Base-by-base conservation (phyloP, 2,797 vertebrate species). In the Chromobotia macracanthus region DNA sequence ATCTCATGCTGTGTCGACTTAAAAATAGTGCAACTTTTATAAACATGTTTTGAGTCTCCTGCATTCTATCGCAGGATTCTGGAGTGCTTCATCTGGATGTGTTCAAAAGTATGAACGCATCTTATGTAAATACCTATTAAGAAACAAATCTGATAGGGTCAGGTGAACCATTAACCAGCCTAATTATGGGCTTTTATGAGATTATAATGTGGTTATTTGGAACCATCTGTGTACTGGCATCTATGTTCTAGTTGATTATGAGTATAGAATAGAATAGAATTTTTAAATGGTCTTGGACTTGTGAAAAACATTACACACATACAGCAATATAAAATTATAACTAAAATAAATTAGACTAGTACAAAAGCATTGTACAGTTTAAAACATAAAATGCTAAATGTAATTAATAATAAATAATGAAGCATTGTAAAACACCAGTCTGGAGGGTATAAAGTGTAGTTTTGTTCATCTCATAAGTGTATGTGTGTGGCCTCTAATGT, bases 401-500 rank as follows among this genome's bases (percentile, higher is more conserved):
- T 12, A 56, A 51, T 18, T 51, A n/a, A 28, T 28, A n/a, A 55
- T 55, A 19, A 9, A 13, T 56, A 12, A n/a, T n/a, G n/a, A n/a
- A n/a, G n/a, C n/a, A n/a, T n/a, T n/a, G n/a, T n/a, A n/a, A n/a
- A n/a, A n/a, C n/a, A n/a, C n/a, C n/a, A n/a, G n/a, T n/a, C n/a
- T n/a, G n/a, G n/a, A n/a, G n/a, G n/a, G n/a, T n/a, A n/a, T n/a
- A n/a, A n/a, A n/a, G n/a, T 53, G 21, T 21, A 56, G 10, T 13
- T 23, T 56, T 56, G 9, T 21, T 10, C n/a, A 56, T 56, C 10
- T 19, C 53, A 1, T 56, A n/a, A 21, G n/a, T 35, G 46, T 72
- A 56, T 65, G 53, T 75, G 80, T 81, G 74, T 56, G 74, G 80
- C 38, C 73, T 4, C 5, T 38, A 81, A 75, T 78, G 75, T 75